These are phyloP conservation scores for Tenthredo notha DNA, from an alignment of 2,888 invertebrate species.

Conservation along the genomic window DNA sequence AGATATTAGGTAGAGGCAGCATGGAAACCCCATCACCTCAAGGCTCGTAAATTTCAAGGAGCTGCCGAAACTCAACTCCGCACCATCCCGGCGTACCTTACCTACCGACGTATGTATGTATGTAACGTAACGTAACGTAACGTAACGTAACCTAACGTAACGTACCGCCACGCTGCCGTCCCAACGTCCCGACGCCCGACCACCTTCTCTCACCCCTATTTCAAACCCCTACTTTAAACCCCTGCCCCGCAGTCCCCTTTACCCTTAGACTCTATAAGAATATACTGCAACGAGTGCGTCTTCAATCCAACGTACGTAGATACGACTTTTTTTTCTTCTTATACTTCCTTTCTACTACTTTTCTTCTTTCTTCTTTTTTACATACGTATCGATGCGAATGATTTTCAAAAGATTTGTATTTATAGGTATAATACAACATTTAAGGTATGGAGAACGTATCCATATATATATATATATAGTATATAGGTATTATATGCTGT, in stretches of 20 bases:
- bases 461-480: neutral
- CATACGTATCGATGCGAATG: neutral
- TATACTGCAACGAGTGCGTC: slow-evolving; percentile 70
- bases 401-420: neutral
- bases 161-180: neutral
- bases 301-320: slow-evolving; percentile 65
- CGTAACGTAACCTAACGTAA: neutral
- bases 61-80: slow-evolving; percentile 70
- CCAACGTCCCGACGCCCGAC: slow-evolving; percentile 34
- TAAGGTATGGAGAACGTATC: neutral
- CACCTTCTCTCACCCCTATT: slow-evolving; percentile 54
- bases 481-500: neutral
- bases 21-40: slow-evolving; percentile 76
- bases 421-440: neutral
- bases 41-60: slow-evolving; percentile 74
- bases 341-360: neutral
- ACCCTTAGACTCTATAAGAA: slow-evolving; percentile 72
- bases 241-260: neutral
- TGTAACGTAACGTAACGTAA: neutral
- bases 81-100: slow-evolving; percentile 51
- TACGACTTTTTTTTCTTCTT: neutral
- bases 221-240: slow-evolving; percentile 35
- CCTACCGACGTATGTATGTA: slow-evolving; percentile 1
- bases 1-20: slow-evolving; percentile 75
- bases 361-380: neutral